Evolutionary conservation across 2,113 vertebrate genomes (phyloP).

Genomic region (Sander lucioperca): DNA sequence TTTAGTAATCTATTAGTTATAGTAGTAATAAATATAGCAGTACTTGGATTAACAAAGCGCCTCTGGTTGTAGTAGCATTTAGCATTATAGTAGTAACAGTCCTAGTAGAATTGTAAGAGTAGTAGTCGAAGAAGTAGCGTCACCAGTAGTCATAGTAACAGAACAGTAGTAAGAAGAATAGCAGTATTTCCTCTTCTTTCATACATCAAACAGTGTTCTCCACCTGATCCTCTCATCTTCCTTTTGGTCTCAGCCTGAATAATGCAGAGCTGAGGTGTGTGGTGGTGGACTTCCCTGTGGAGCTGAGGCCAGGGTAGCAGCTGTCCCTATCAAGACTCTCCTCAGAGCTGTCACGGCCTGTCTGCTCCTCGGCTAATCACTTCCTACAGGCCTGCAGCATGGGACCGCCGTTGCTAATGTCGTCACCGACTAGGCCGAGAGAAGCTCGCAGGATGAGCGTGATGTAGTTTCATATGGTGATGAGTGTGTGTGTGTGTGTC

Average conservation of each 20-base stretch:
- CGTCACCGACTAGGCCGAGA: conserved; percentile 32
- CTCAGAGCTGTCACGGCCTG: conserved; percentile 76
- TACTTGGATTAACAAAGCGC: neutral
- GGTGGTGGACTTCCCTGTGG: conserved; percentile 58
- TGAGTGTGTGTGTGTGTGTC: conserved; percentile 9
- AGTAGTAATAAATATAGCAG: neutral
- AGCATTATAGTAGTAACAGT: neutral
- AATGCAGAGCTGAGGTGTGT: conserved; percentile 58
- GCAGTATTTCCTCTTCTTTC: conserved; percentile 18
- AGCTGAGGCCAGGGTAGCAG: conserved; percentile 73
- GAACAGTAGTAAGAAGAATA: neutral
- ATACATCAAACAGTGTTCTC: conserved; percentile 20
- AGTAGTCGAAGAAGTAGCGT: neutral
- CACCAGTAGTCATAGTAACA: neutral
- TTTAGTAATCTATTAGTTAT: neutral
- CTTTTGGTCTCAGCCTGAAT: conserved; percentile 45
- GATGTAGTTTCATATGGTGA: conserved; percentile 32
- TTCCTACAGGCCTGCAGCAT: conserved; percentile 69
- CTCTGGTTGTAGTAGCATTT: neutral
- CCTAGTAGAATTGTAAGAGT: neutral
- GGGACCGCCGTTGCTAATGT: conserved; percentile 65
- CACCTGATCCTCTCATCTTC: conserved; percentile 15
- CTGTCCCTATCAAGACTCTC: conserved; percentile 77
- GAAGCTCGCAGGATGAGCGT: conserved; percentile 30
- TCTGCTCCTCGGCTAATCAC: conserved; percentile 77